Conservation (phyloP, 2,113 vertebrate species). For the Nematolebias whitei region DNA sequence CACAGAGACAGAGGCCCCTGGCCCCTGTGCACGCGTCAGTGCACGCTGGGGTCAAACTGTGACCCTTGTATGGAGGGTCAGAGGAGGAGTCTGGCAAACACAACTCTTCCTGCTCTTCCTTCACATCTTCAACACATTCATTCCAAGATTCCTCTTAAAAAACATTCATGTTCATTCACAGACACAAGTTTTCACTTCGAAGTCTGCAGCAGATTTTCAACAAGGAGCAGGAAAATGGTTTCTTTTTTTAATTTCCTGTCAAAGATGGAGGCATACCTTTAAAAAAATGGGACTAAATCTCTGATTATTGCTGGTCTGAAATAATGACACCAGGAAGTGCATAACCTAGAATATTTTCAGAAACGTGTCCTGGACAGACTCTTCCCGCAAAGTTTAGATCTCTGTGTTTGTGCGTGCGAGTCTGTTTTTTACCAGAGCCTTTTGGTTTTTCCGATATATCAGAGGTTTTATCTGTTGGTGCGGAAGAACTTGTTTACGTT, state of each 20-base stretch:
- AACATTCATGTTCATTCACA: neutral
- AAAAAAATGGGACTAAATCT: constrained; percentile 6
- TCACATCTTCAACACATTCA: constrained; percentile 4
- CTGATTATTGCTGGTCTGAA: neutral
- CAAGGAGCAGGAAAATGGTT: neutral
- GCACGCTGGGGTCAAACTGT: constrained; percentile 46
- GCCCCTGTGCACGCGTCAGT: constrained; percentile 66
- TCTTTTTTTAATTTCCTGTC: neutral
- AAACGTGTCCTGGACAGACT: neutral
- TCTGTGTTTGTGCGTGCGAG: constrained; percentile 1
- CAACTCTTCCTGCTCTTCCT: constrained; percentile 9
- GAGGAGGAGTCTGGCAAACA: constrained; percentile 30
- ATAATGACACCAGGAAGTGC: neutral
- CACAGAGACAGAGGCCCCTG: constrained; percentile 62
- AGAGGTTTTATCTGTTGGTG: constrained; percentile 68
- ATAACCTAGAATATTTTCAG: neutral
- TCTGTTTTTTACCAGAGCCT: constrained; percentile 39
- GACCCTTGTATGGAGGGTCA: constrained; percentile 53
- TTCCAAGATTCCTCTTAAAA: constrained; percentile 13
- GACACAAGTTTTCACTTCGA: neutral
- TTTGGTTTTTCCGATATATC: constrained; percentile 60
- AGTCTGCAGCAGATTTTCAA: constrained; percentile 17
- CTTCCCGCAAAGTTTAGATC: neutral
- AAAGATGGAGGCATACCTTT: constrained; percentile 1
- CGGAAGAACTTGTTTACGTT: constrained; percentile 74